These are phyloP conservation scores for Sinocyclocheilus maitianheensis DNA, from an alignment of 2,113 vertebrate species.

Conservation along the genomic window DNA sequence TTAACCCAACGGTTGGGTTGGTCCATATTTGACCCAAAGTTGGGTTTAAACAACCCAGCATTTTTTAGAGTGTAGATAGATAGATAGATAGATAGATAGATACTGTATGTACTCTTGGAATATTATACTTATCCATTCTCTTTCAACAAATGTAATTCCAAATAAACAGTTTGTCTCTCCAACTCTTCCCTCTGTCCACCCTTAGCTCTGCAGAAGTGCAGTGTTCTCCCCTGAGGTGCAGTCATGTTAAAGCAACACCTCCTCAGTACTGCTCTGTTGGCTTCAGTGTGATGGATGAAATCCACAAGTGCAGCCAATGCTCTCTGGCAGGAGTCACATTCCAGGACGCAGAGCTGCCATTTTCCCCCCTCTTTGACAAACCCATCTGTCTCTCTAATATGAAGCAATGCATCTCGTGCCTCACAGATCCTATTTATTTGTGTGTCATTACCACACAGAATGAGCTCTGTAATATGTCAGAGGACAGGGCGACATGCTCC, in stretches of 20 bases:
- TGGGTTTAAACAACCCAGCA: no score
- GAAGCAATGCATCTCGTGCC: no score
- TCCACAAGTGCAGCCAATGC: constrained; percentile 3
- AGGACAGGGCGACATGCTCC: no score
- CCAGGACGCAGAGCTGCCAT: neutral
- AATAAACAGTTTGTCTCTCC: constrained; percentile 1
- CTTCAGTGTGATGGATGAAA: constrained; percentile 4
- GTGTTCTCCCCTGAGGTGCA: neutral
- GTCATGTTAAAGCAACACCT: constrained; percentile 6
- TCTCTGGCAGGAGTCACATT: constrained; percentile 22
- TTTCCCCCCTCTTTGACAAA: no score
- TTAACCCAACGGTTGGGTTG: no score
- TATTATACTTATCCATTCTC: neutral
- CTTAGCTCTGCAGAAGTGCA: neutral
- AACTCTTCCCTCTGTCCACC: neutral
- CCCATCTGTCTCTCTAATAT: no score
- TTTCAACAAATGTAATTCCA: neutral
- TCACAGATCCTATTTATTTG: no score
- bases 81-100: no score
- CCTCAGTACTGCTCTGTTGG: neutral
- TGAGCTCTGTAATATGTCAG: no score
- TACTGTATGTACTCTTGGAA: neutral
- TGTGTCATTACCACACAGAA: no score
- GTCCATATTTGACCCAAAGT: no score
- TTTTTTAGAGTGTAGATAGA: no score